A percentile compares a stretch with the other conserved stretches of the same genome.
These are phyloP conservation scores for Rhombomys opimus DNA, from an alignment of 2,113 vertebrate genomes.

Conservation along the genomic window DNA sequence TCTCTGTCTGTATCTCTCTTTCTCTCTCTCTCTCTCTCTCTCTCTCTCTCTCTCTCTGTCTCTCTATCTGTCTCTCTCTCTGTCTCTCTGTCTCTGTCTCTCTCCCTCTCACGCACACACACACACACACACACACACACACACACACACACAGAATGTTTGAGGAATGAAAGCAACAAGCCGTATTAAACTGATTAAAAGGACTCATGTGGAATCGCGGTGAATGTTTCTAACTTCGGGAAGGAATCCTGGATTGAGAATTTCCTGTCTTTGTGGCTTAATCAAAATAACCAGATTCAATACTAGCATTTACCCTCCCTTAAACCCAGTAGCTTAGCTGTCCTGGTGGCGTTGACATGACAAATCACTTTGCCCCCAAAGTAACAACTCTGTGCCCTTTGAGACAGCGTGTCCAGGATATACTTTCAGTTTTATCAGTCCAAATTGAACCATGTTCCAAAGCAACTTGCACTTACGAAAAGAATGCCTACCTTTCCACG, in stretches of 20 bases:
- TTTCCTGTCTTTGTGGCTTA: conserved; percentile 55
- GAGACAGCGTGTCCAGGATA: not conserved
- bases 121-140: not conserved
- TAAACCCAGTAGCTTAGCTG: not conserved
- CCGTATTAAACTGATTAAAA: not conserved
- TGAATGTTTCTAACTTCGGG: conserved; percentile 6
- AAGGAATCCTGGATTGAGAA: conserved; percentile 40
- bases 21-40: not conserved
- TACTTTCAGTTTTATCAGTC: conserved; percentile 56
- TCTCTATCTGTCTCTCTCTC: not conserved
- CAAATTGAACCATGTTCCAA: conserved; percentile 38
- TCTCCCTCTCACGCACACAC: too few relatives aligned
- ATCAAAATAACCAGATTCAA: conserved; percentile 15
- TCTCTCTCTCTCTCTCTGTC: not conserved
- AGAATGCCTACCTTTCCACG: conserved; percentile 87
- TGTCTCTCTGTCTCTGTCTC: not conserved
- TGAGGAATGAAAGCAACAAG: not conserved
- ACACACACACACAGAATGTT: not conserved
- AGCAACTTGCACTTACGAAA: not conserved
- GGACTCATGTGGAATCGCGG: not conserved
- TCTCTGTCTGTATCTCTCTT: not conserved
- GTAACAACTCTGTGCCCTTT: conserved; percentile 45
- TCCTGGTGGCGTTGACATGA: conserved; percentile 7
- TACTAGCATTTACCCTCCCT: not conserved
- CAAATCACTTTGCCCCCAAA: conserved; percentile 53